Base-by-base conservation (phyloP, 2,888 invertebrate species). In the Pogonocherus hispidulus region DNA sequence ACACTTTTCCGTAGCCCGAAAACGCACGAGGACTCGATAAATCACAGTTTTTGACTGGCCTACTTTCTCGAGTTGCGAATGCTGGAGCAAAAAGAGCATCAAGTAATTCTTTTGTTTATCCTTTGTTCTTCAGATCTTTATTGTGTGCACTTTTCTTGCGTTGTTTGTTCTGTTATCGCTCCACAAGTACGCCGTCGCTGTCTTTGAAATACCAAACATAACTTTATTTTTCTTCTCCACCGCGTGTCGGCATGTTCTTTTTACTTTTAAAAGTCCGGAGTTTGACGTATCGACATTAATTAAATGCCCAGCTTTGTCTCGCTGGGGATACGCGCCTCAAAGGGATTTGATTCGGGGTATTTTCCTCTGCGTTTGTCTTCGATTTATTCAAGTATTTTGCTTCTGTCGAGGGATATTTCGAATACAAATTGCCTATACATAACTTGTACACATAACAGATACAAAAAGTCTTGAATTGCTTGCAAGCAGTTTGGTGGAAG, bases 121-220 rank as follows among this genome's bases (percentile, higher is more conserved):
- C 67, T 67, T 72, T 72, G 72, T 70, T 72, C 62, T 72, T 77
- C 69, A 71, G 73, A 77, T 74, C 71, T 74, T 72, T 69, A 71
- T 75, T 74, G 76, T 79, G 70, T 66, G 66, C 69, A 73, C 67
- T 75, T 75, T 69, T 73, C 67, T 69, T 71, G 67, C 71, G 64
- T 65, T 71, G 68, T 72, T 72, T 72, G 71, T 70, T 55, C 56
- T 46, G 47, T 37, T 54, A 62, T 57, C 59, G 47, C 59, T 59
- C 55, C 55, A 64, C 55, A 46, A 55, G 55, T 64, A 64, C 55
- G 55, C 64, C 46, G 32, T 32, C 46, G 47, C 23, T 35, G 55
- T 54, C 64, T 64, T 63, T 52, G 64, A 44, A 47, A 55, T 64
- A 32, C 27, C 46, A 41, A 27, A 37, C 64, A 64, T 55, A 44